Evolutionary conservation across 2,797 vertebrate genomes (phyloP).

Genomic region (Odontamblyopus rebecca): DNA sequence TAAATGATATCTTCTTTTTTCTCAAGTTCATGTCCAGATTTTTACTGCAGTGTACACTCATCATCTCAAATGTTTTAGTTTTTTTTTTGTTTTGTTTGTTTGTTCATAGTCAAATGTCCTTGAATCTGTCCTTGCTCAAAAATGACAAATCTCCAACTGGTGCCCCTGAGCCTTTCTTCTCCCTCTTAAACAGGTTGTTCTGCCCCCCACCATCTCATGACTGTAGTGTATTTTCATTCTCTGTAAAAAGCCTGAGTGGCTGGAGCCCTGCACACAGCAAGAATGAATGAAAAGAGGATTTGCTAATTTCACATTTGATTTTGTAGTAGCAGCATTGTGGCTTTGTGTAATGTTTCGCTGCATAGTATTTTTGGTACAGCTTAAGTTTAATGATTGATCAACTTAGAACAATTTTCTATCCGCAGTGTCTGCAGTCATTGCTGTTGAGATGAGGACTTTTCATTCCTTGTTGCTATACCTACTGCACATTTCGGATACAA

Average conservation of each 20-base stretch:
- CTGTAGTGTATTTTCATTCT: conserved; percentile 3
- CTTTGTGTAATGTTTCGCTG: neutral
- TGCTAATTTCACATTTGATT: conserved; percentile 6
- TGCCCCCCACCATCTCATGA: neutral
- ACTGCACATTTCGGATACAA: conserved; percentile 12
- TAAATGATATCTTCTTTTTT: conserved; percentile 7
- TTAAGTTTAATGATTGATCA: conserved; percentile 23
- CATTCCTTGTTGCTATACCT: too few species aligned
- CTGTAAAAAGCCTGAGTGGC: conserved; percentile 17
- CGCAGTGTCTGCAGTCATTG: conserved; percentile 17
- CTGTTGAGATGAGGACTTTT: neutral
- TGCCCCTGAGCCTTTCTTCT: conserved; percentile 15
- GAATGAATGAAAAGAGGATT: conserved; percentile 9
- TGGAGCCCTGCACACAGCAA: neutral
- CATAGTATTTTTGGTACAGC: conserved; percentile 14
- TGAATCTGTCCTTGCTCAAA: conserved; percentile 61
- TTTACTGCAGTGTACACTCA: neutral
- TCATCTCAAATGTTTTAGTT: conserved; percentile 11
- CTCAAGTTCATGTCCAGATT: conserved; percentile 7
- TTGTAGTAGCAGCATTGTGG: neutral
- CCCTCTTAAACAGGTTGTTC: conserved; percentile 32
- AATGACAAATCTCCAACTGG: conserved; percentile 28
- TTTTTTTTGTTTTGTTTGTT: conserved; percentile 1
- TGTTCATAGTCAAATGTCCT: conserved; percentile 48
- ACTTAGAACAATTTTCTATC: conserved; percentile 30